phyloP scores from a whole-genome alignment of 1,140 invertebrate genomes.

The Metaphire vulgaris region DNA sequence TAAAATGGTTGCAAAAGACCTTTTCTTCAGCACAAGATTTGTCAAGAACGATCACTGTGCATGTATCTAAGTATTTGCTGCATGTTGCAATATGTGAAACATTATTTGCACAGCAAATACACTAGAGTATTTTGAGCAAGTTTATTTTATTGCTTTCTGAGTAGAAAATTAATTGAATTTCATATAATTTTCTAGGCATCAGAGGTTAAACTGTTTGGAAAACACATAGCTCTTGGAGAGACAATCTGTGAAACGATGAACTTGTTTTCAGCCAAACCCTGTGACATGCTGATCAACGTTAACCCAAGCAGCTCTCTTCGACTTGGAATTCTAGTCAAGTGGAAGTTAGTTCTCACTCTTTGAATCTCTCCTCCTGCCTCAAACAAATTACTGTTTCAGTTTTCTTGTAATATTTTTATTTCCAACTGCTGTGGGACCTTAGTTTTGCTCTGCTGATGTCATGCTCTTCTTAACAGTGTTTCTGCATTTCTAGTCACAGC shows the following conservation, averaged over 20 bases:
- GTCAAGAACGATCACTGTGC: neutral
- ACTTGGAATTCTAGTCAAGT: conserved; percentile 60
- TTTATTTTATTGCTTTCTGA: neutral
- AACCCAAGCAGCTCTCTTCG: conserved; percentile 62
- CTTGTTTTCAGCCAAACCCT: conserved; percentile 60
- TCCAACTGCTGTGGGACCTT: no score
- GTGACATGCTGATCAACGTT: conserved; percentile 62
- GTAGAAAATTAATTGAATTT: neutral
- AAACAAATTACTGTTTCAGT: no score
- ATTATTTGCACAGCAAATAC: conserved; percentile 4
- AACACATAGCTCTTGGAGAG: conserved; percentile 56
- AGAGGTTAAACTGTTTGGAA: conserved; percentile 54
- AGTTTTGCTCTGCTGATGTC: no score
- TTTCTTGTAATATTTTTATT: no score
- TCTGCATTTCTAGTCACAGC: no score
- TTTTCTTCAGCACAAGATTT: conserved; percentile 19
- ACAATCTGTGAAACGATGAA: conserved; percentile 61
- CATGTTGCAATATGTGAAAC: neutral
- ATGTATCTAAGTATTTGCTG: conserved; percentile 1
- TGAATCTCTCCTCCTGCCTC: conserved; percentile 25
- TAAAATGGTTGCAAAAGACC: no score
- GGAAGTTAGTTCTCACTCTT: conserved; percentile 55
- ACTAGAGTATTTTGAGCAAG: neutral
- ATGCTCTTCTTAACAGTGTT: no score
- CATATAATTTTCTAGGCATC: conserved; percentile 45